Evolutionary conservation across 2,113 vertebrate species (phyloP).

Genomic region (Orycteropus afer): DNA sequence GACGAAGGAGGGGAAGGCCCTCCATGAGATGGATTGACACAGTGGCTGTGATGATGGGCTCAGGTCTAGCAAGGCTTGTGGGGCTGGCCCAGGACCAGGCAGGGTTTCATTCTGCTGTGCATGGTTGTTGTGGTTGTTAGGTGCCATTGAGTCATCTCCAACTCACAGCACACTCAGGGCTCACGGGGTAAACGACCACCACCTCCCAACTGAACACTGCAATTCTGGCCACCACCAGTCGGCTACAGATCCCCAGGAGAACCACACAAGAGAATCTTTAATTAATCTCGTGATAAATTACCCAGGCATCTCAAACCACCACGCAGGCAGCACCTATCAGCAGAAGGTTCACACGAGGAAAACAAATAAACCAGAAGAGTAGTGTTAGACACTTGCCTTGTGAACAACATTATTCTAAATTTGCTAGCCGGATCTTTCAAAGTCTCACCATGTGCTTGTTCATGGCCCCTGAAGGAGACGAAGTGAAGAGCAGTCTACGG

Average conservation of each 20-base stretch:
- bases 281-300: conserved; percentile 47
- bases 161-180: no score
- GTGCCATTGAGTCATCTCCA: no score
- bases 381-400: neutral
- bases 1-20: no score
- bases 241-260: neutral
- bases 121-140: no score
- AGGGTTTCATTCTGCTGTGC: no score
- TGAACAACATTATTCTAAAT: conserved; percentile 34
- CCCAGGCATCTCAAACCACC: neutral
- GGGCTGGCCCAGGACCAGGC: no score
- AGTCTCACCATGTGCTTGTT: neutral
- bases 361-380: neutral
- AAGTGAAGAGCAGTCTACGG: neutral
- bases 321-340: neutral
- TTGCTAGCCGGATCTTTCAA: neutral
- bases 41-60: no score
- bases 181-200: no score
- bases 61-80: no score
- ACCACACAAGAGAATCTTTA: neutral
- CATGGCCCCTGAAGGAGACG: neutral
- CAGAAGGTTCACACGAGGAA: neutral
- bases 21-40: no score
- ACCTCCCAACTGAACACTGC: no score
- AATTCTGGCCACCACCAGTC: neutral